Base-by-base conservation (phyloP, 2,797 vertebrate genomes). In the Setipinna tenuifilis region DNA sequence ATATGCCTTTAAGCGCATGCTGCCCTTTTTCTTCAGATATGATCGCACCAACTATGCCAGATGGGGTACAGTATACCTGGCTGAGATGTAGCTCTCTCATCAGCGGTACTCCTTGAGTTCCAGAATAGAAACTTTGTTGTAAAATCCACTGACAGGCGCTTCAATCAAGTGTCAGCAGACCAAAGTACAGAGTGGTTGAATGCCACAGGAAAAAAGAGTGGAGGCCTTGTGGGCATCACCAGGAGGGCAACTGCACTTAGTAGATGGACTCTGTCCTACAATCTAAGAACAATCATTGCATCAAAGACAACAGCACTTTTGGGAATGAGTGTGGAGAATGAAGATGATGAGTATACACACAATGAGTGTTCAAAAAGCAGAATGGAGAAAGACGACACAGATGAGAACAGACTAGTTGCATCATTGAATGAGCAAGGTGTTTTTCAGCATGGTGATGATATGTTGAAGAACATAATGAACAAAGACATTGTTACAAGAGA, bases 191-290 rank as follows among this genome's bases (percentile, higher is more conserved):
- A 84, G 84, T 85, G 71, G 71, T 23, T 81, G n/a, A 80, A 80
- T 31, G 50, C 19, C 28, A 82, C 54, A 28, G 84, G 84, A 58
- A 80, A 80, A 62, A 85, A 80, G 35, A 50, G 48, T 54, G 84
- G 84, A 31, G 46, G 68, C 75, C 46, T 78, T 35, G 68, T 57
- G 11, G 48, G 65, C 25, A 61, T 83, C 54, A 83, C 82, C 46
- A 83, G 57, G 54, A 61, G 23, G 54, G 9, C 50, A 35, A 23
- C 84, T 57, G 48, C 65, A 10, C 84, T 85, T 58, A 50, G 44
- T 48, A 85, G 71, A 81, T 85, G 84, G 84, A 50, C 84, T 6
- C 48, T 85, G 48, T 85, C 84, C 35, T 85, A 80, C 21, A 85
- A 85, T 71, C n/a, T 80, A 10, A 62, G 61, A 35, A 83, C 54